Base-by-base conservation (phyloP, 2,113 vertebrate species). In the Murina feae region DNA sequence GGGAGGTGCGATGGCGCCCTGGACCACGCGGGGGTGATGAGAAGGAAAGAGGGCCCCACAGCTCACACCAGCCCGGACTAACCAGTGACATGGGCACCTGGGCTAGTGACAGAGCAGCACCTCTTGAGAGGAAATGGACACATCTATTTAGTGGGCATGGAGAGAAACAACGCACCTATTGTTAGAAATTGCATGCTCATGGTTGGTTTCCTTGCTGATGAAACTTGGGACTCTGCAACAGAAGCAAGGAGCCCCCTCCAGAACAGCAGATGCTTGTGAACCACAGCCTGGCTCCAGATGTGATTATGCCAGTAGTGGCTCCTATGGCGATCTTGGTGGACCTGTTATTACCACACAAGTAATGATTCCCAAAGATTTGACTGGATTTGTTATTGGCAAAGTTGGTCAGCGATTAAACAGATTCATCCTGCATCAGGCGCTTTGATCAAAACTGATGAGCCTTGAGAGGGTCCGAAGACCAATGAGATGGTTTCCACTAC, bases 1-100 rank as follows among this genome's bases (percentile, higher is more conserved):
- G 4, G 42, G 23, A 37, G 35, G 28, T 0, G 1, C 1, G 16
- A 32, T 16, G 10, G 37, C 25, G 9, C 23, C n/a, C 44, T 65
- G 28, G 25, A 65, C 20, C 53, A 37, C 25, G 20, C 4, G 58
- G 16, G 55, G 80, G 10, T 51, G 28, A 30, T 18, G 16, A 51
- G 65, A 66, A 42, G 51, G 58, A 28, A 39, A 35, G 69, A 39
- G 21, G 63, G 6, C 16, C 9, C 44, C 60, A 28, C 35, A 13
- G 32, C 49, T 78, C n/a, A 68, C 2, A 30, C 47, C 20, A 10
- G 14, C 53, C 20, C 18, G 51, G 35, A 20, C 28, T 23, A 18
- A 49, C 21, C 49, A 37, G 58, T 23, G 81, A 53, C 3, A 20
- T 6, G 25, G 76, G 69, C 14, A 32, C 25, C 30, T 37, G 28